These are phyloP conservation scores for Chitala chitala DNA, from an alignment of 2,113 vertebrate genomes.

Conservation along the genomic window DNA sequence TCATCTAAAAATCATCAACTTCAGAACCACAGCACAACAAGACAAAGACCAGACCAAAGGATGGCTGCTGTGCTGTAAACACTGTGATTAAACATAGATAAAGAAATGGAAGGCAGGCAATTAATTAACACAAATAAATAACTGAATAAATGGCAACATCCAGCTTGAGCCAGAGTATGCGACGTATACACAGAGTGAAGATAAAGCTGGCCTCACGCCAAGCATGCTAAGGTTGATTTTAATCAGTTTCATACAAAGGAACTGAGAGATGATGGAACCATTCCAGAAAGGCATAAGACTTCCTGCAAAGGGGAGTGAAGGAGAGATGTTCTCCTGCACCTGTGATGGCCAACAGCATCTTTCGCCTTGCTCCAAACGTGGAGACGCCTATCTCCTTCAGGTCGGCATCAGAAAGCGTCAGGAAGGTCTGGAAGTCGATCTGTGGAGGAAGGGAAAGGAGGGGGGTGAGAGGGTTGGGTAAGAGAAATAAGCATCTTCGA, in stretches of 20 bases:
- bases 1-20: constrained; percentile 16
- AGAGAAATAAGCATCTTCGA: constrained; percentile 23
- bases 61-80: background rate
- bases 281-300: background rate
- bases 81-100: constrained; percentile 8
- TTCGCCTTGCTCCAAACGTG: constrained; percentile 69
- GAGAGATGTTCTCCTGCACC: constrained; percentile 43
- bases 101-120: background rate
- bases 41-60: background rate
- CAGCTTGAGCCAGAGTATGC: background rate
- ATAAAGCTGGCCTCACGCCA: background rate
- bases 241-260: background rate
- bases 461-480: background rate
- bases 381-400: constrained; percentile 69
- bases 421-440: constrained; percentile 72
- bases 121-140: background rate
- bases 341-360: constrained; percentile 68
- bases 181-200: background rate
- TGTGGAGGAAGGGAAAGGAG: constrained; percentile 33
- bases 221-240: background rate
- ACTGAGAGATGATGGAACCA: background rate
- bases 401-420: constrained; percentile 69
- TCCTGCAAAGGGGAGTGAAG: background rate
- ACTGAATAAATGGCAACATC: background rate
- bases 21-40: background rate